A percentile compares a stretch with the other conserved stretches of the same genome.
Evolutionary conservation across 2,113 vertebrate genomes (phyloP).

Genomic region (Alosa alosa): DNA sequence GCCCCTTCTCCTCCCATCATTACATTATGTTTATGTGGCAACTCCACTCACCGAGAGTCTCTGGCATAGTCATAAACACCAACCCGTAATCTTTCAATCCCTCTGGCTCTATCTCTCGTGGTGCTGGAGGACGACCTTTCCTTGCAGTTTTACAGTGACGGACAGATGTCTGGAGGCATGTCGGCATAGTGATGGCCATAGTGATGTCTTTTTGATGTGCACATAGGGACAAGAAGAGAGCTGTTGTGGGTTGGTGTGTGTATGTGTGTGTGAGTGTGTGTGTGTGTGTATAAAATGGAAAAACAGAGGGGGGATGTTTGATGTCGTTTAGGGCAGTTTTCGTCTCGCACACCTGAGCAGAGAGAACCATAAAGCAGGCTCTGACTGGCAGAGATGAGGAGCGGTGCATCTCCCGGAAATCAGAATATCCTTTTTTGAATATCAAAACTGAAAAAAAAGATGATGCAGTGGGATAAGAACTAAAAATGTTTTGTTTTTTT

Average conservation of each 20-base stretch:
- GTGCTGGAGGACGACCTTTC: not conserved
- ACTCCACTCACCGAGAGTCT: not conserved
- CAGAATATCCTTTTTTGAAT: not conserved
- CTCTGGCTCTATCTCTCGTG: not conserved
- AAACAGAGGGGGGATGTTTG: no score
- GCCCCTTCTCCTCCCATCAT: not conserved
- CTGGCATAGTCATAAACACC: not conserved
- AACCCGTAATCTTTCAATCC: not conserved
- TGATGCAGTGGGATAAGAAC: not conserved
- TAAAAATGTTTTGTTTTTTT: not conserved
- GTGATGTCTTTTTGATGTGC: not conserved
- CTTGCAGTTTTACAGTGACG: not conserved
- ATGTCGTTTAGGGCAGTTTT: no score
- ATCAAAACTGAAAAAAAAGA: not conserved
- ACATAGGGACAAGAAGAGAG: not conserved
- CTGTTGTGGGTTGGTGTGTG: not conserved
- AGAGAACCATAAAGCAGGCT: constrained; percentile 11
- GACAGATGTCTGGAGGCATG: not conserved
- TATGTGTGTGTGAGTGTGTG: not conserved
- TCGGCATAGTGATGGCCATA: not conserved
- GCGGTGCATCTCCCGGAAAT: not conserved
- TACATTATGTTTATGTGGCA: not conserved
- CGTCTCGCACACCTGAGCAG: not conserved
- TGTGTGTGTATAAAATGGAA: not conserved
- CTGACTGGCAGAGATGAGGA: not conserved